Evolutionary conservation across 35 echinoderm and acorn worm genomes (phyloP).

Genomic region (Holothuria glaberrima): DNA sequence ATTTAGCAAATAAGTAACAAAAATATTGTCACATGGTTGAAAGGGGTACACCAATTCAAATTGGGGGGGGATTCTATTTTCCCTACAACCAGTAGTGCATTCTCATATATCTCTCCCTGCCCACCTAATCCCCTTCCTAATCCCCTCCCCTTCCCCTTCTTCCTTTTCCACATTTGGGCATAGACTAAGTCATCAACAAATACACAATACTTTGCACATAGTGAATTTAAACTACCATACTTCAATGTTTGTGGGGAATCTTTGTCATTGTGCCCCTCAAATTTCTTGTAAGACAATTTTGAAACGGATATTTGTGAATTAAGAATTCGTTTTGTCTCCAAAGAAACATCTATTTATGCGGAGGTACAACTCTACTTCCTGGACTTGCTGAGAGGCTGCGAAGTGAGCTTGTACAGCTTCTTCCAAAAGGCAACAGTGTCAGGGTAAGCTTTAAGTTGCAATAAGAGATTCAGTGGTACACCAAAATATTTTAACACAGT

Average conservation of each 20-base stretch:
- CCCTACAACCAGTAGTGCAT: too few relatives aligned
- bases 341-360: constrained; percentile 97
- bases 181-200: too few relatives aligned
- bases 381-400: constrained; percentile 92
- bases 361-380: constrained; percentile 87
- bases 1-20: too few relatives aligned
- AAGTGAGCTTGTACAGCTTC: constrained; percentile 81
- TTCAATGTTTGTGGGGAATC: too few relatives aligned
- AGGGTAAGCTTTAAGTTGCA: constrained; percentile 62
- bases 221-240: not conserved
- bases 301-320: not conserved
- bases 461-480: too few relatives aligned
- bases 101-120: too few relatives aligned
- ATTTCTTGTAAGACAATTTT: too few relatives aligned
- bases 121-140: not conserved
- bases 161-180: not conserved
- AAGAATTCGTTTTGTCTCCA: not conserved
- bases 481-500: too few relatives aligned
- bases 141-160: not conserved
- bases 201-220: not conserved
- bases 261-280: too few relatives aligned
- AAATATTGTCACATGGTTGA: too few relatives aligned
- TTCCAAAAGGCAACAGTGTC: constrained; percentile 87
- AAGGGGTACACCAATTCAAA: too few relatives aligned
- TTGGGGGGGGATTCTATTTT: too few relatives aligned